Evolutionary conservation across 2,888 invertebrate genomes (phyloP), one percentile per base, ranked within the genome.

Genomic region (Ariolimax columbianus): DNA sequence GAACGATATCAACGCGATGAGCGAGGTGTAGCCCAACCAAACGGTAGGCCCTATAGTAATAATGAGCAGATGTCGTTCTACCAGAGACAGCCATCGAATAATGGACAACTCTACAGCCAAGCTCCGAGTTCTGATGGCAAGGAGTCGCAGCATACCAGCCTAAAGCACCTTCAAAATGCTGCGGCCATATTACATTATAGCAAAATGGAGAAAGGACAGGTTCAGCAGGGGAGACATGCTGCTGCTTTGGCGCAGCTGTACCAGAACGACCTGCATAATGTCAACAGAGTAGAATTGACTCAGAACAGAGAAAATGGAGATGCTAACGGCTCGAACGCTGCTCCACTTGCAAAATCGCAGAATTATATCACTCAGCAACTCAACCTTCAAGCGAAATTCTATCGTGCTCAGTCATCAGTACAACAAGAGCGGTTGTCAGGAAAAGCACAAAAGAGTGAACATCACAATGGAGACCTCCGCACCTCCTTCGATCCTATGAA

Each of bases 401-500:
- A 51, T n/a, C 26, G 59, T 19, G 59, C 55, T 17, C 59, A 59
- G 40, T 33, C 23, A 14, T n/a, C n/a, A 3, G 43, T 43, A 23
- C 4, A 2, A 23, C 75, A 73, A 19, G 30, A 68, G 6, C 59
- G 55, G 36, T 30, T 30, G 0, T 6, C n/a, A 2, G 43, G 33
- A n/a, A 77, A 40, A 36, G n/a, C 38, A 4, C 36, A 30, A 0
- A 43, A 30, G 0, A 3, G 3, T 3, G 26, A 3, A 23, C 0
- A 19, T 38, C 81, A 19, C 14, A 23, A 70, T 26, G 23, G 59
- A 14, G 75, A 73, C 30, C 81, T 88, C 40, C 79, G 23, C 30
- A 85, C 86, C 38, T 82, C 86, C 14, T 89, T 89, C 36, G 87
- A 89, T 73, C 89, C 89, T 19, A 86, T 88, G 85, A 86, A 86